A percentile compares a stretch with the other conserved stretches of the same genome.
These are phyloP conservation scores for Drosophila quasianomalipes DNA, from an alignment of 2,888 invertebrate genomes.

Conservation along the genomic window DNA sequence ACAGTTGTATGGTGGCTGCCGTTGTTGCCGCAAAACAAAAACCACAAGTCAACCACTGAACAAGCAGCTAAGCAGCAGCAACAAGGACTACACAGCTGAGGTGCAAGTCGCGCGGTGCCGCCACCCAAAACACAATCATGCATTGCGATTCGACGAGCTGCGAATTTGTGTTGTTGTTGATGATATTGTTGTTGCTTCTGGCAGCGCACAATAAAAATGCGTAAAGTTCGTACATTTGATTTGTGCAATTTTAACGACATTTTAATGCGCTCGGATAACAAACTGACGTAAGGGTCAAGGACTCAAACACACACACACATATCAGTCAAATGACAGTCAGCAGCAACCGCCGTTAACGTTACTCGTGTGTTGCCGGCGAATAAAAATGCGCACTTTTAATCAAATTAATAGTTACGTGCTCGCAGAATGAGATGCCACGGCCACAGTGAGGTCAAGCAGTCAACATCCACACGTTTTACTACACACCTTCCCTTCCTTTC, in stretches of 20 bases:
- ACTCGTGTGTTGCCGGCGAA: slow-evolving; percentile 57
- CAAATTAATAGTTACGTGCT: slow-evolving; percentile 71
- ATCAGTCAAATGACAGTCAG: slow-evolving; percentile 6
- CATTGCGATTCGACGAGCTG: slow-evolving; percentile 52
- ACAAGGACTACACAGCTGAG: slow-evolving; percentile 12
- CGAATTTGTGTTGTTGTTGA: slow-evolving; percentile 10
- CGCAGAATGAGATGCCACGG: slow-evolving; percentile 5
- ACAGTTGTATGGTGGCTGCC: slow-evolving; percentile 18
- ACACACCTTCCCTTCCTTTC: neutral
- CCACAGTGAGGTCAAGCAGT: slow-evolving; percentile 47
- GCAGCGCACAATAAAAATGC: slow-evolving; percentile 67
- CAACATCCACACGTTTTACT: slow-evolving; percentile 4
- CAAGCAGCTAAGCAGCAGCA: slow-evolving; percentile 56
- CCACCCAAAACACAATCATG: slow-evolving; percentile 50
- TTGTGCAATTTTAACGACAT: slow-evolving; percentile 79
- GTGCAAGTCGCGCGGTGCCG: slow-evolving; percentile 32
- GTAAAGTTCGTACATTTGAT: slow-evolving; percentile 78
- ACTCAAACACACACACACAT: slow-evolving; percentile 8
- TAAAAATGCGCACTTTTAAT: slow-evolving; percentile 75
- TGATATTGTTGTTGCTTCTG: slow-evolving; percentile 25
- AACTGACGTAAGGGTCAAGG: slow-evolving; percentile 41
- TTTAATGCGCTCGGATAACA: slow-evolving; percentile 75
- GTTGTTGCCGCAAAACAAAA: slow-evolving; percentile 57
- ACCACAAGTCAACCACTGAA: slow-evolving; percentile 74
- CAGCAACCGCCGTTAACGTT: slow-evolving; percentile 29